phyloP scores from a whole-genome alignment of 2,888 invertebrate species.

The Timema cristinae region DNA sequence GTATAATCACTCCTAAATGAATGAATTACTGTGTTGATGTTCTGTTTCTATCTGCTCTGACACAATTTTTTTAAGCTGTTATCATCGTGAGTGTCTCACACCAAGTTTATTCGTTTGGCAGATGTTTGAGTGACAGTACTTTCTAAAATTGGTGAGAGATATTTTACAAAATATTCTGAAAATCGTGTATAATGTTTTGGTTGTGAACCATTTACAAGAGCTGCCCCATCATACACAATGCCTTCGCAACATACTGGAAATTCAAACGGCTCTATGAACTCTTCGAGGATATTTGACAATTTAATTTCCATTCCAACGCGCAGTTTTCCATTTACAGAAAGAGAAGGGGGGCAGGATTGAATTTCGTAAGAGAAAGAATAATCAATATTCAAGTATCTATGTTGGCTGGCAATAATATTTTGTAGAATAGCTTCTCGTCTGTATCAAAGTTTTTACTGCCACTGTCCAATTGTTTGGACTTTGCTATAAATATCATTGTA shows the following conservation, averaged over 20 bases:
- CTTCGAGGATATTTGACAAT: slow-evolving; percentile 3
- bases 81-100: too few relatives aligned
- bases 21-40: slow-evolving; percentile 2
- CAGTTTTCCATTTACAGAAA: background rate
- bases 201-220: background rate
- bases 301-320: background rate
- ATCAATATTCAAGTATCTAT: background rate
- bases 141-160: background rate
- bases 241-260: slow-evolving; percentile 4
- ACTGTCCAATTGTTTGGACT: background rate
- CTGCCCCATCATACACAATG: background rate
- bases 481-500: background rate
- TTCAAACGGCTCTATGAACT: background rate
- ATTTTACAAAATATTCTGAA: background rate
- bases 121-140: background rate
- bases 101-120: too few relatives aligned
- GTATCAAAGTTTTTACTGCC: too few relatives aligned
- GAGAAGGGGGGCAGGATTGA: background rate
- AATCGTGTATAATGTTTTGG: background rate
- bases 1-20: background rate
- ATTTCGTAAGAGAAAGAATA: background rate
- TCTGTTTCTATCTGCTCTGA: too few relatives aligned
- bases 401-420: too few relatives aligned
- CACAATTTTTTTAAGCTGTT: too few relatives aligned
- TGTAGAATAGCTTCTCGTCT: too few relatives aligned